Percentiles rank a stretch among this genome's conserved stretches.
phyloP scores from a whole-genome alignment of 1,140 invertebrate genomes.

The Globodera ellingtonae region DNA sequence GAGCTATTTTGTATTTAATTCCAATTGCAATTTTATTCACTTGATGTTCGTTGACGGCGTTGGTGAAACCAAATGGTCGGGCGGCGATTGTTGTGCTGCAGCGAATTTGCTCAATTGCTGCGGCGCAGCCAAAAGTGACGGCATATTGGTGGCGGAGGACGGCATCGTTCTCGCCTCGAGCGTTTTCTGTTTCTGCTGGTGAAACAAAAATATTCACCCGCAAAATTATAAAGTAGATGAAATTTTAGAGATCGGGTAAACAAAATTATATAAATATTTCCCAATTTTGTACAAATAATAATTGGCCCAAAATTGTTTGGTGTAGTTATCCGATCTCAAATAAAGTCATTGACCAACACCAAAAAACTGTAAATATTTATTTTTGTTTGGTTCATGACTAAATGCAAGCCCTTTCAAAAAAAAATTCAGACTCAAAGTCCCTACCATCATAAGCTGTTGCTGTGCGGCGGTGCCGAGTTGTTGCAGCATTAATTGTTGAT shows the following conservation, averaged over 20 bases:
- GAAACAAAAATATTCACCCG: background rate
- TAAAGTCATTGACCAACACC: too few relatives aligned
- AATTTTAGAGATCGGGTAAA: too few relatives aligned
- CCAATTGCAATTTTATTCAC: background rate
- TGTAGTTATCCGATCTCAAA: too few relatives aligned
- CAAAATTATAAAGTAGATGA: too few relatives aligned
- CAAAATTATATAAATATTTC: too few relatives aligned
- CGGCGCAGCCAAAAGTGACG: conserved; percentile 13
- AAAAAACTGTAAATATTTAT: too few relatives aligned
- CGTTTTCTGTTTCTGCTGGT: conserved; percentile 9
- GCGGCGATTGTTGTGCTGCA: background rate
- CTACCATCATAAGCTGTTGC: background rate
- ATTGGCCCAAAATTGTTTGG: too few relatives aligned
- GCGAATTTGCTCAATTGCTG: conserved; percentile 45
- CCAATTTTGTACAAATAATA: too few relatives aligned
- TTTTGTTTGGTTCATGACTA: too few relatives aligned
- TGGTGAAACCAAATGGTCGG: conserved; percentile 31
- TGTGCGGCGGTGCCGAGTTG: conserved; percentile 11
- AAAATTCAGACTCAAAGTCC: too few relatives aligned
- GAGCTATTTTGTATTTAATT: background rate
- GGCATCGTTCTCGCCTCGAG: background rate
- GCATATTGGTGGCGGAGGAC: conserved; percentile 14
- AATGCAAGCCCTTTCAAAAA: too few relatives aligned
- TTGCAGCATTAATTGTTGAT: conserved; percentile 23
- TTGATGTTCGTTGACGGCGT: conserved; percentile 11